Conservation (phyloP, 2,888 invertebrate species). For the Zaprionus bogoriensis region DNA sequence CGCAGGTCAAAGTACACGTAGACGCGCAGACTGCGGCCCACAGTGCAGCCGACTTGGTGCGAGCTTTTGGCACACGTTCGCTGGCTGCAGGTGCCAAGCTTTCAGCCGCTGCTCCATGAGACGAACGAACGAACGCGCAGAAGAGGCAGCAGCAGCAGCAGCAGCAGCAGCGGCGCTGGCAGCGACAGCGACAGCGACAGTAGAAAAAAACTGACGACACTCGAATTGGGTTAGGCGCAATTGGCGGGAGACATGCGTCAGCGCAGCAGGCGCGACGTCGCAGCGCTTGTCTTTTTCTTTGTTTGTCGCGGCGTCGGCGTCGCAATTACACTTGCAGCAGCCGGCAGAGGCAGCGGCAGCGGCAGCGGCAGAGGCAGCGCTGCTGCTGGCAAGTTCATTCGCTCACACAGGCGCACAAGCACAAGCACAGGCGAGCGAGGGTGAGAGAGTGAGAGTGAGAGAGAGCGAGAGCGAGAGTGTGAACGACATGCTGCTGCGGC, state of each 20-base stretch:
- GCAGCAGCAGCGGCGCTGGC: not conserved
- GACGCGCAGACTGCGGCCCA: not conserved
- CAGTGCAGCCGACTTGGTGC: constrained; percentile 30
- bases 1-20: constrained; percentile 14
- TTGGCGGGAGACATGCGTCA: constrained; percentile 51
- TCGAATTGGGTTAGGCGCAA: constrained; percentile 68
- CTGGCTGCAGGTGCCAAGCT: constrained; percentile 30
- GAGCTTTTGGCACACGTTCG: constrained; percentile 36
- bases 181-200: not conserved
- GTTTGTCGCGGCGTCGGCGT: constrained; percentile 23
- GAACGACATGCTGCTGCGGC: not conserved
- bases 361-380: constrained; percentile 1
- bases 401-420: constrained; percentile 13
- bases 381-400: constrained; percentile 22
- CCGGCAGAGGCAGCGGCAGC: not conserved
- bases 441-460: not conserved
- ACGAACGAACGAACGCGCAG: constrained; percentile 21
- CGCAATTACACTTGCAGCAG: constrained; percentile 30
- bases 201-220: constrained; percentile 57
- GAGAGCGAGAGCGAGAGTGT: not conserved
- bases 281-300: constrained; percentile 33
- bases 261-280: constrained; percentile 10
- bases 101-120: constrained; percentile 44
- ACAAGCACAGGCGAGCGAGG: not conserved
- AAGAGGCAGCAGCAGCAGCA: not conserved